Evolutionary conservation across 92 coral and sea anemone species (phyloP).

Genomic region (Hydrozoanthus gracilis): DNA sequence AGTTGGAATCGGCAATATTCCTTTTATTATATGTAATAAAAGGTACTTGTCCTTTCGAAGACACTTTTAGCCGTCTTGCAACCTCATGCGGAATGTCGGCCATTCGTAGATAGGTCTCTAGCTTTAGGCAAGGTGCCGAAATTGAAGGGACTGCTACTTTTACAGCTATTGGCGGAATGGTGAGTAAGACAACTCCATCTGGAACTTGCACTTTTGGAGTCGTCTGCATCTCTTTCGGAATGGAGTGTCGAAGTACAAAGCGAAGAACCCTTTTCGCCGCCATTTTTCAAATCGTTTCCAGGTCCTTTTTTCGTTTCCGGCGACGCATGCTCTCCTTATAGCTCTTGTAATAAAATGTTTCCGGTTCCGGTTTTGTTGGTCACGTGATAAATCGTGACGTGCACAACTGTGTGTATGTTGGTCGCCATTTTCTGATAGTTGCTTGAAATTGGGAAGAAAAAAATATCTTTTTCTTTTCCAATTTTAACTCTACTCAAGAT

Average conservation of each 20-base stretch:
- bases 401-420: slow-evolving; percentile 12
- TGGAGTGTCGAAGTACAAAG: not conserved
- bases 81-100: slow-evolving; percentile 72
- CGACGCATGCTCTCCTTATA: no score
- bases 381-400: slow-evolving; percentile 46
- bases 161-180: slow-evolving; percentile 60
- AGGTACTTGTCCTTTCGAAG: slow-evolving; percentile 76
- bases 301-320: not conserved
- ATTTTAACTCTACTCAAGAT: not conserved
- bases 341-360: not conserved
- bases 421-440: slow-evolving; percentile 36
- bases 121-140: slow-evolving; percentile 70
- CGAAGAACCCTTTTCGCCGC: slow-evolving; percentile 33
- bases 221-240: not conserved
- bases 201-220: slow-evolving; percentile 50
- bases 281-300: not conserved
- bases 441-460: slow-evolving; percentile 21
- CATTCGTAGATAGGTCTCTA: slow-evolving; percentile 76
- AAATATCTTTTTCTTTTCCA: not conserved
- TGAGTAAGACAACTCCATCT: slow-evolving; percentile 64
- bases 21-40: slow-evolving; percentile 76
- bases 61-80: slow-evolving; percentile 55
- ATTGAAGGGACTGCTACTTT: slow-evolving; percentile 60
- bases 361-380: slow-evolving; percentile 30
- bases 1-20: slow-evolving; percentile 75